Base-by-base conservation (phyloP, 2,888 invertebrate genomes). In the Cephus pygmeus region DNA sequence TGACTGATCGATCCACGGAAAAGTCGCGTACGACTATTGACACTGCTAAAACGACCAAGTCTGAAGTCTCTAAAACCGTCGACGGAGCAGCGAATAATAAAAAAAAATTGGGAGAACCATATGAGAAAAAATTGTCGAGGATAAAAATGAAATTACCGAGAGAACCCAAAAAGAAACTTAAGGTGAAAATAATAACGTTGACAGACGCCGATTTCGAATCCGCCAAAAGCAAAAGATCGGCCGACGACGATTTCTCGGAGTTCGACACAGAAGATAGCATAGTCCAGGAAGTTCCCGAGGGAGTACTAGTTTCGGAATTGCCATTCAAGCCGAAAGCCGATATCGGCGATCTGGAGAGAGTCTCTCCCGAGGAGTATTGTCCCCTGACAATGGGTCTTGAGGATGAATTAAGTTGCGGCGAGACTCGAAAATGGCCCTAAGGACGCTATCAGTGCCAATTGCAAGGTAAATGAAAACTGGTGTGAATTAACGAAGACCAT, bases 351-450 rank as follows among this genome's bases (percentile, higher is more conserved):
- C 82, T 91, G 36, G 88, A 89, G 73, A 87, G 87, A 77, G 83
- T 91, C 40, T 86, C 85, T 11, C 86, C 84, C 34, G 91, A 91
- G 3, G 91, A 91, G 80, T 91, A 87, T 77, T 91, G 91, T 80
- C 91, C 91, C 23, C 78, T 91, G 81, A 88, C 84, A 68, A 23
- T 56, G 23, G 40, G 11, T 6, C 82, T 88, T 73, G 90, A 90
- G 12, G 88, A 91, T 69, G 90, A 90, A 78, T 79, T 76, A 23
- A 83, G 86, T 36, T 90, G 90, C 80, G 85, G 83, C 6, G 86
- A 88, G 73, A 87, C 83, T 12, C 84, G 75, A 78, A 83, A 74
- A 56, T 90, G 90, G 90, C 88, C 89, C 36, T 89, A 82, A 85
- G 40, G 71, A 31, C 31, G 12, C 34, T 30, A 9, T 33, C 31